phyloP scores from a whole-genome alignment of 1,140 invertebrate species.

The Danaus plexippus region DNA sequence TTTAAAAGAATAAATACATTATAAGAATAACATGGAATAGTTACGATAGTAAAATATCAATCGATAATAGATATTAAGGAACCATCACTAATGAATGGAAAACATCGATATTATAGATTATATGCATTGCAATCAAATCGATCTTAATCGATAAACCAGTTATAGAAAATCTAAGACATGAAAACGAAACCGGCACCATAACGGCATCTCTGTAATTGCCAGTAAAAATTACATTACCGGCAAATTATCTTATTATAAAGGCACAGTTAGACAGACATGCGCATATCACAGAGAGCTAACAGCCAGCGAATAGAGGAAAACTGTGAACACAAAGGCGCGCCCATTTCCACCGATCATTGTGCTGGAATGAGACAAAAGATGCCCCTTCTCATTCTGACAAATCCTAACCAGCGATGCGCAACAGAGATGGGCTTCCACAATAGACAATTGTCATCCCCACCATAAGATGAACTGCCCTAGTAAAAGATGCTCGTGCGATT shows the following conservation, averaged over 20 bases:
- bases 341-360: conserved; percentile 64
- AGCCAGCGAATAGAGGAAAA: conserved; percentile 58
- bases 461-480: conserved; percentile 45
- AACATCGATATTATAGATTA: conserved; percentile 30
- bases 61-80: no score
- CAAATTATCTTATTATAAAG: conserved; percentile 12
- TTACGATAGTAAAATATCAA: no score
- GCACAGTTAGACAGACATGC: conserved; percentile 33
- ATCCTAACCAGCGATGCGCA: conserved; percentile 48
- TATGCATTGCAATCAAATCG: conserved; percentile 22
- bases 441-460: conserved; percentile 70
- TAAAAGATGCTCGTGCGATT: conserved; percentile 31
- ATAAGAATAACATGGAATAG: no score
- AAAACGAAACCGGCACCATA: conserved; percentile 19
- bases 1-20: no score
- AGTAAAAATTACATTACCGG: conserved; percentile 19
- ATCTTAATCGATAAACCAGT: conserved; percentile 11
- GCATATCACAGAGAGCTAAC: conserved; percentile 30
- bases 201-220: conserved; percentile 14
- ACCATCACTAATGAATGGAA: no score
- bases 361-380: conserved; percentile 35
- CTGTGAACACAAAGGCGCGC: conserved; percentile 53
- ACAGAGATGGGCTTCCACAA: conserved; percentile 66
- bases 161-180: conserved; percentile 16
- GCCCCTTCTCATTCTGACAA: conserved; percentile 35